Percentiles rank a stretch among this genome's conserved stretches.
These are phyloP conservation scores for Harpalus rufipes DNA, from an alignment of 2,888 invertebrate genomes.

Conservation along the genomic window DNA sequence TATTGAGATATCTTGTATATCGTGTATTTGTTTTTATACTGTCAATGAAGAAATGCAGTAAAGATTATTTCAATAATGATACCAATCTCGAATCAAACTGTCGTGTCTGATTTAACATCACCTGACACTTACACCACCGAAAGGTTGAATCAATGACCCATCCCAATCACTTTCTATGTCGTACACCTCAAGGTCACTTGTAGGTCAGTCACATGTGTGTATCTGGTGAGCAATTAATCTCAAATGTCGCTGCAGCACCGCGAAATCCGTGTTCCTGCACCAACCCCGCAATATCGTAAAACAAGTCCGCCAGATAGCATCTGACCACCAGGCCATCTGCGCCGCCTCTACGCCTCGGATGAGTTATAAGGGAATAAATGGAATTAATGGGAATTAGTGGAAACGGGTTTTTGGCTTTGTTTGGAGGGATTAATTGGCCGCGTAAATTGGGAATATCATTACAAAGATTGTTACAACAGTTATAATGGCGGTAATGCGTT, in stretches of 20 bases:
- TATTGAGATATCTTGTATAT: too few species aligned
- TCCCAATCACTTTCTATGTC: neutral
- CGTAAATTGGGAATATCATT: conserved; percentile 48
- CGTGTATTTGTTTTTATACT: too few species aligned
- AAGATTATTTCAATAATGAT: too few species aligned
- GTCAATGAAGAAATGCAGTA: too few species aligned
- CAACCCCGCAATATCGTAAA: conserved; percentile 48
- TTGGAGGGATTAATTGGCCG: conserved; percentile 42
- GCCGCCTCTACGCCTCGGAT: conserved; percentile 3
- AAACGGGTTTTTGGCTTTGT: conserved; percentile 53
- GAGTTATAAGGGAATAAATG: conserved; percentile 53
- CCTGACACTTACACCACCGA: neutral
- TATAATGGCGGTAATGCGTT: conserved; percentile 25
- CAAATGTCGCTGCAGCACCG: conserved; percentile 13
- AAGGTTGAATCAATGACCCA: neutral
- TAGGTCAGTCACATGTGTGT: conserved; percentile 16
- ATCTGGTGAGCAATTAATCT: conserved; percentile 38
- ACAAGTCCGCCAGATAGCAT: conserved; percentile 8
- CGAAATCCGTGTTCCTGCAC: conserved; percentile 35
- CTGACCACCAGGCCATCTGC: conserved; percentile 22
- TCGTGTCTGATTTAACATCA: too few species aligned
- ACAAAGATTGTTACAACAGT: conserved; percentile 40
- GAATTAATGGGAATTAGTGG: conserved; percentile 54
- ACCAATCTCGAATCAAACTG: too few species aligned
- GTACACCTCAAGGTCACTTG: conserved; percentile 13